Evolutionary conservation across 2,888 invertebrate species (phyloP).

Genomic region (Hydriomena furcata): DNA sequence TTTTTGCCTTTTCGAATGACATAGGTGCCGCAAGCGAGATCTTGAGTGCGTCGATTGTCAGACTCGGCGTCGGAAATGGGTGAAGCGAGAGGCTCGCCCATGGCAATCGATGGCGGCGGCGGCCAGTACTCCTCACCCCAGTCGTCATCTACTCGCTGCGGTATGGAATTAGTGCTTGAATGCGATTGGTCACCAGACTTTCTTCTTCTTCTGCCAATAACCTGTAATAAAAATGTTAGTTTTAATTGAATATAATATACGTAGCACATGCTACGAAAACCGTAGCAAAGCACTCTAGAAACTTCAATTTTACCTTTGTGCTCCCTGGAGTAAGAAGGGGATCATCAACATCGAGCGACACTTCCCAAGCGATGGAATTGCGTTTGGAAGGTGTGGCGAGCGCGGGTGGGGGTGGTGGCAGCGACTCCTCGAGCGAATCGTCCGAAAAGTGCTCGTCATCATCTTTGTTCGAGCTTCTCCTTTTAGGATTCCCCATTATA

Average conservation of each 20-base stretch:
- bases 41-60: conserved; percentile 63
- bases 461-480: conserved; percentile 62
- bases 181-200: conserved; percentile 84
- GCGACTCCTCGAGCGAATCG: conserved; percentile 91
- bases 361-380: conserved; percentile 94
- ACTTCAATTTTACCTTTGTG: conserved; percentile 78
- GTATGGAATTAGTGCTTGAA: conserved; percentile 89
- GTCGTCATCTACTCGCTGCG: conserved; percentile 85
- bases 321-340: conserved; percentile 88
- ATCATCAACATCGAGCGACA: conserved; percentile 89
- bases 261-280: conserved; percentile 1
- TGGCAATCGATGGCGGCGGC: conserved; percentile 86
- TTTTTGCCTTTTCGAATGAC: conserved; percentile 90
- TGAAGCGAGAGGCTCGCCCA: conserved; percentile 86
- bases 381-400: conserved; percentile 86
- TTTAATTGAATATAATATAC: neutral
- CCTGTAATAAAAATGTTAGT: conserved; percentile 59
- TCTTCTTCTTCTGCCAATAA: conserved; percentile 80
- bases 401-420: conserved; percentile 86
- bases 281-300: neutral
- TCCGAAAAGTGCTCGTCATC: conserved; percentile 89
- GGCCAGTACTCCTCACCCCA: conserved; percentile 88
- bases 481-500: conserved; percentile 61
- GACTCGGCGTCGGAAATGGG: conserved; percentile 85
- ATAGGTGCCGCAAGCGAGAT: conserved; percentile 87